Percentiles rank a stretch among this genome's conserved stretches.
Evolutionary conservation across 2,888 invertebrate species (phyloP).

Genomic region (Ennomos fuscantarius): DNA sequence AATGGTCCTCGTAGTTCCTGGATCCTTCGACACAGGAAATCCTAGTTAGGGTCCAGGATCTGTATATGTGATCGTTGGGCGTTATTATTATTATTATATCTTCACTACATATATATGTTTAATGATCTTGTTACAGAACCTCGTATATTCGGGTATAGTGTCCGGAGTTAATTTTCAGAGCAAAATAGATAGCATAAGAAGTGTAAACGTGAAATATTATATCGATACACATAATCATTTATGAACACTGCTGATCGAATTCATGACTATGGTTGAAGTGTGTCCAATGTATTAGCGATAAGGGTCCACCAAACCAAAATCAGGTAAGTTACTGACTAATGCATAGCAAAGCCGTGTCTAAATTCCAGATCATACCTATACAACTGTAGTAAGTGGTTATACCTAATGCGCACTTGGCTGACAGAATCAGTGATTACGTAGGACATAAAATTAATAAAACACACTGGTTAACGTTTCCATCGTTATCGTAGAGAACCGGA

Average conservation of each 20-base stretch:
- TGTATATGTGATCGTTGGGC: no score
- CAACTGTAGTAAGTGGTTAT: no score
- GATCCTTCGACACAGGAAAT: no score
- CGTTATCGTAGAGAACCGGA: constrained; percentile 30
- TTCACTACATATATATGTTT: no score
- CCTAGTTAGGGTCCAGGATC: no score
- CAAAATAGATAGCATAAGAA: background rate
- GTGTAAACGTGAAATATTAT: constrained; percentile 8
- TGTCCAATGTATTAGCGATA: constrained; percentile 35
- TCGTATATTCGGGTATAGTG: no score
- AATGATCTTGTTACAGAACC: no score
- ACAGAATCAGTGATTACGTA: background rate
- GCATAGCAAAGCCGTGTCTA: constrained; percentile 43
- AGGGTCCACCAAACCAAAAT: constrained; percentile 31
- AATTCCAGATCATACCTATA: constrained; percentile 38
- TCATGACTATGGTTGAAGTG: constrained; percentile 29
- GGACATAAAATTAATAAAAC: no score
- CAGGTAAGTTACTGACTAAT: constrained; percentile 21
- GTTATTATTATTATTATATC: no score
- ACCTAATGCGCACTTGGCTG: background rate
- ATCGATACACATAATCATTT: constrained; percentile 15
- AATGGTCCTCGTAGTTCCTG: no score
- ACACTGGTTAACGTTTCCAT: background rate
- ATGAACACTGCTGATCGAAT: constrained; percentile 13
- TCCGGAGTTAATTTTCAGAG: constrained; percentile 7